Conservation (phyloP, 2,797 vertebrate genomes). For the Cryptoblepharus egeriae region DNA sequence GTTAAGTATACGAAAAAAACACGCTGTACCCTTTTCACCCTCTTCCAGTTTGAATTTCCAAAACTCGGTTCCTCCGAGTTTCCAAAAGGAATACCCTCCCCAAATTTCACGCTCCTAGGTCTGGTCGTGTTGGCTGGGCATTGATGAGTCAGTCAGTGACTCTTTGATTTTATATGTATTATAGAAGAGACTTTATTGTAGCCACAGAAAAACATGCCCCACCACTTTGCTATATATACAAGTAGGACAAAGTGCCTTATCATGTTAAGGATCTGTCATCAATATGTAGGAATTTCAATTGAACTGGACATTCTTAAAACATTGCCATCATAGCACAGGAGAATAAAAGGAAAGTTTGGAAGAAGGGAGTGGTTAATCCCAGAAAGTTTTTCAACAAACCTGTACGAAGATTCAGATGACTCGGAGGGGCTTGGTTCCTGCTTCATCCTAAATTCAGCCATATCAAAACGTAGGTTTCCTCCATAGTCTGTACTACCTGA, state of each 20-base stretch:
- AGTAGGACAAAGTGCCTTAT: neutral
- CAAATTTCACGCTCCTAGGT: too few species aligned
- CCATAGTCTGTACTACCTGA: neutral
- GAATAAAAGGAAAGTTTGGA: neutral
- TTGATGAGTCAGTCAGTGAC: too few species aligned
- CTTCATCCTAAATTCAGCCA: constrained; percentile 18
- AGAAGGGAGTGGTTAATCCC: too few species aligned
- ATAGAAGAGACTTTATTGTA: neutral
- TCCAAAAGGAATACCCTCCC: too few species aligned
- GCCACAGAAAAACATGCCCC: neutral
- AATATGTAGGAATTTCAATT: fast-evolving
- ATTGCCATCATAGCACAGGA: fast-evolving
- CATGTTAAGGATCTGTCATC: neutral
- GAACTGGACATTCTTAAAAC: fast-evolving
- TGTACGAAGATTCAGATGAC: constrained; percentile 64
- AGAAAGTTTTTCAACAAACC: constrained; percentile 54
- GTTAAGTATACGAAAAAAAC: too few species aligned
- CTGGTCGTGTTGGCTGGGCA: too few species aligned
- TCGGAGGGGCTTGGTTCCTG: neutral
- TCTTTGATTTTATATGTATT: too few species aligned
- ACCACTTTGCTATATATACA: neutral
- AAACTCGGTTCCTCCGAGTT: too few species aligned
- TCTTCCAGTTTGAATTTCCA: too few species aligned
- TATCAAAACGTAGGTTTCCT: neutral
- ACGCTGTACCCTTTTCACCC: too few species aligned